A percentile compares a stretch with the other conserved stretches of the same genome.
These are phyloP conservation scores for Psix sp. DNA, from an alignment of 1,140 invertebrate species.

Conservation along the genomic window DNA sequence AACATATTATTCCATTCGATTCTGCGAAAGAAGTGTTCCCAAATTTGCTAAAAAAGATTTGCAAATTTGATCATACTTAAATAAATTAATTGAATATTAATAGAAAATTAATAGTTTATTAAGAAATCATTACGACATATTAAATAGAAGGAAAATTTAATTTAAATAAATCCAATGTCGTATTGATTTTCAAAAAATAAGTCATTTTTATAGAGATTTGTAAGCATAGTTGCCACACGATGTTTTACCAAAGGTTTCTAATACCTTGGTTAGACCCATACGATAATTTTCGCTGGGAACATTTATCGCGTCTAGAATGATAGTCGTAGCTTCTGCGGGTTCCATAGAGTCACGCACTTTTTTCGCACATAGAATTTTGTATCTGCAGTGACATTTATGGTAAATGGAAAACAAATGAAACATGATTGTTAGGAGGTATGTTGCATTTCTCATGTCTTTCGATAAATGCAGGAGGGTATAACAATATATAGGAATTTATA, in stretches of 20 bases:
- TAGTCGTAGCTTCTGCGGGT: slow-evolving; percentile 89
- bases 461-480: slow-evolving; percentile 34
- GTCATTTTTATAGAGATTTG: slow-evolving; percentile 6
- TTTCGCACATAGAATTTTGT: slow-evolving; percentile 94
- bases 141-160: too few relatives aligned
- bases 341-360: slow-evolving; percentile 85
- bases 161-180: neutral
- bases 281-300: slow-evolving; percentile 95
- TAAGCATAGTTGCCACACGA: slow-evolving; percentile 19
- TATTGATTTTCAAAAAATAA: slow-evolving; percentile 5
- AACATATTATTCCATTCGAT: slow-evolving; percentile 8
- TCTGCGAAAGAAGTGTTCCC: slow-evolving; percentile 23
- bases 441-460: slow-evolving; percentile 43
- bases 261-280: slow-evolving; percentile 97
- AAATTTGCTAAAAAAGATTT: neutral
- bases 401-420: slow-evolving; percentile 67
- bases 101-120: too few relatives aligned
- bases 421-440: slow-evolving; percentile 44
- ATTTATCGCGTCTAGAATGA: slow-evolving; percentile 90
- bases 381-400: slow-evolving; percentile 80
- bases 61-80: slow-evolving; percentile 3
- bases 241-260: slow-evolving; percentile 64
- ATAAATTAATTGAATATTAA: neutral
- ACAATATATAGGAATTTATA: too few relatives aligned
- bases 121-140: too few relatives aligned